Evolutionary conservation across 2,888 invertebrate genomes (phyloP), one percentile per base, ranked within the genome.

Genomic region (Schizaphis graminum): DNA sequence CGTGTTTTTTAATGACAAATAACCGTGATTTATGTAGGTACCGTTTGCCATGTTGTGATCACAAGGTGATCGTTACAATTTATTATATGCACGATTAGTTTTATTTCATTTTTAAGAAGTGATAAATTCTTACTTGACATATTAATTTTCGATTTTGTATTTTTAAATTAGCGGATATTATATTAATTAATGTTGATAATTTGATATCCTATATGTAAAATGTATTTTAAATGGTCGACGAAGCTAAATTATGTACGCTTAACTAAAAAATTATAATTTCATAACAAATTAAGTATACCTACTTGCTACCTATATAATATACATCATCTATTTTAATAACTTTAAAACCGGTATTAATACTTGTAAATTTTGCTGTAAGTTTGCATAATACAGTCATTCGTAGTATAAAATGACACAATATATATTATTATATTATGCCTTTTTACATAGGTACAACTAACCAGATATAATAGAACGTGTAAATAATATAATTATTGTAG

Each of bases 21-120:
- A 35, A 47, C 28, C 10, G 61, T 61, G 61, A 87, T 87, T 87
- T 61, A 87, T 61, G 61, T n/a, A n/a, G n/a, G n/a, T 26, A 61
- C 44, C 16, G 16, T 87, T 87, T 21, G n/a, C 56, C 3, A 8
- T 56, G 85, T 56, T 91, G n/a, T 92, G 49, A 44, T 44, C 61
- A 47, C 91, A 24, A 86, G 56, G n/a, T 47, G 56, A 57, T 57
- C 47, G 92, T 87, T 61, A 61, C 35, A 87, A 92, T 92, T 49
- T 87, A 92, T 87, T 61, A 10, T 4, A 49, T 49, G 49, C 49
- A 92, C 49, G 35, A 49, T 92, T 56, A n/a, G 49, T 67, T 92
- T 56, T 56, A 85, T 85, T 61, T 49, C 8, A 49, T 35, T 35
- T 86, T 86, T 92, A 61, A 47, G 35, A 61, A 61, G 87, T 49